These are phyloP conservation scores for Saxicola maurus DNA, from an alignment of 2,797 vertebrate genomes.

Conservation along the genomic window DNA sequence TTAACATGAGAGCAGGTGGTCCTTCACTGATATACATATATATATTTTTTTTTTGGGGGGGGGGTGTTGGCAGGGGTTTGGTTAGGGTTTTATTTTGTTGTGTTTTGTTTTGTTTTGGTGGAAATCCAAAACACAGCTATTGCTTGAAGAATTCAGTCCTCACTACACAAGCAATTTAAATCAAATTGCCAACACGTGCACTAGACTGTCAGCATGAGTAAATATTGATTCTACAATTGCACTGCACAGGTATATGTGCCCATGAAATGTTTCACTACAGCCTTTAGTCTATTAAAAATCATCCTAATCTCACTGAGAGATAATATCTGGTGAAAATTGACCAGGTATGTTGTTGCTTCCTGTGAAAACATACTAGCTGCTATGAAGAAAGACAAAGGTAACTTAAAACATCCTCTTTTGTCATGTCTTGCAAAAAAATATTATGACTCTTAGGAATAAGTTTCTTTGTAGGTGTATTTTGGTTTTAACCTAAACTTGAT, in stretches of 20 bases:
- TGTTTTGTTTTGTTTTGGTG: fast-evolving
- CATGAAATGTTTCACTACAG: neutral
- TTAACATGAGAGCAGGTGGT: neutral
- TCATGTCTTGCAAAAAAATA: neutral
- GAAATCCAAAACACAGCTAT: neutral
- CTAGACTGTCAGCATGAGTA: neutral
- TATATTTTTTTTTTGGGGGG: neutral
- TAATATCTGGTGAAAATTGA: neutral
- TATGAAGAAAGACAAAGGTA: neutral
- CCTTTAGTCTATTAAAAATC: neutral
- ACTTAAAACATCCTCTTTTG: neutral
- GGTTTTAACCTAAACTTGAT: neutral
- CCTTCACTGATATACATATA: neutral
- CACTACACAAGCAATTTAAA: neutral
- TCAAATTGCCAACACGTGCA: neutral
- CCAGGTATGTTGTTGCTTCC: neutral
- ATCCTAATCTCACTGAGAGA: neutral
- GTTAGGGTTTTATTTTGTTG: neutral
- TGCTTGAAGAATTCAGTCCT: neutral
- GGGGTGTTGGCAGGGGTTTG: neutral
- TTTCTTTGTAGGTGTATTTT: neutral
- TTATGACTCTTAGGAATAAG: neutral
- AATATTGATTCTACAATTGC: neutral
- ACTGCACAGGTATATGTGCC: neutral
- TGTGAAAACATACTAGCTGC: neutral